Base-by-base conservation (phyloP, 2,888 invertebrate species). In the Listrodromus nycthemerus region DNA sequence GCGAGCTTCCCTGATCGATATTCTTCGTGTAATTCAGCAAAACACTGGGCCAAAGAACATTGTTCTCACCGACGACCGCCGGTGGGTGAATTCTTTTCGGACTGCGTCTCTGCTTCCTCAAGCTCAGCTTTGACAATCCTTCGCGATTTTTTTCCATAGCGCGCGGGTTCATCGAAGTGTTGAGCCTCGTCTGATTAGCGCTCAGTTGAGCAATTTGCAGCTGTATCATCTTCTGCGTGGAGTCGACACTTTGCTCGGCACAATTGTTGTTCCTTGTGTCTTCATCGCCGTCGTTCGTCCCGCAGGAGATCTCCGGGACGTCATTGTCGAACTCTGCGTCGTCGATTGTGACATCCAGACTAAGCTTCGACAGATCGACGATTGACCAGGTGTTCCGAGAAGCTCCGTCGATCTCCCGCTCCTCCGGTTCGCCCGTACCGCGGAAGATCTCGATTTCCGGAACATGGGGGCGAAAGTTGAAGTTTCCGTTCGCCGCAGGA, bases 11-110 rank as follows among this genome's bases (percentile, higher is more conserved):
- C 5, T 80, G 37, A 52, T 90, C 86, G n/a, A 88, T 81, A n/a
- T 88, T 87, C 21, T 85, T 89, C 13, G 85, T 86, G 48, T 89
- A 90, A 81, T 87, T 91, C 13, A 89, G 66, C n/a, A 89, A 71
- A 67, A 89, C 86, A 50, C 86, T 84, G 7, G 89, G 86, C 89
- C 89, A 90, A 30, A 86, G 65, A 16, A 88, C 82, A 30, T 89
- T 87, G 67, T 90, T 88, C 0, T 91, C 89, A 4, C 82, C 88
- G 13, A 63, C 73, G n/a, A 87, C 82, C 2, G 75, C 74, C 13
- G 87, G 80, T 45, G 86, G 87, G 45, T 78, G 76, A 55, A 83
- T 79, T 69, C 77, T 76, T 67, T 75, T 82, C 5, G 75, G 33
- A 0, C 78, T 74, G 73, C 82, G 78, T 58, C 70, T 75, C 1